Evolutionary conservation across 1,140 invertebrate genomes (phyloP).

Genomic region (Drosophila bocqueti): DNA sequence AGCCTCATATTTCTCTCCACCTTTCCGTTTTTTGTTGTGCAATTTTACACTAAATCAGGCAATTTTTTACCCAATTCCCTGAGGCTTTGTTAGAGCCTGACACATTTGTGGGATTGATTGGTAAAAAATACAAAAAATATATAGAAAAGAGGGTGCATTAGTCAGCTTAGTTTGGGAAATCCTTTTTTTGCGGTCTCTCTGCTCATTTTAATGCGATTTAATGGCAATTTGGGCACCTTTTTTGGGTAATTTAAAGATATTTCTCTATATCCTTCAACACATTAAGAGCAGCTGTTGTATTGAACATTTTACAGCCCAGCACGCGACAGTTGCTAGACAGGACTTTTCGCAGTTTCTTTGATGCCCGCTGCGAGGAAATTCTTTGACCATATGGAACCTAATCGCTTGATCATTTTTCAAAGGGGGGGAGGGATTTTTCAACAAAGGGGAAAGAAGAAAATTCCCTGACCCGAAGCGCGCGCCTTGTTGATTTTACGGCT

Average conservation of each 20-base stretch:
- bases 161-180: constrained; percentile 56
- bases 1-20: constrained; percentile 47
- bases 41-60: constrained; percentile 79
- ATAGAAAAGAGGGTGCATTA: constrained; percentile 35
- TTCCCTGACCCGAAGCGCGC: constrained; percentile 20
- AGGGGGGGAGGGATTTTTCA: background rate
- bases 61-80: constrained; percentile 77
- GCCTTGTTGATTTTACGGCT: constrained; percentile 16
- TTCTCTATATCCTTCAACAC: constrained; percentile 26
- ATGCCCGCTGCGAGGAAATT: constrained; percentile 47
- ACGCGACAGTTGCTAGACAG: constrained; percentile 67
- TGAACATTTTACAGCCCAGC: constrained; percentile 50
- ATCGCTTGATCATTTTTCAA: constrained; percentile 50
- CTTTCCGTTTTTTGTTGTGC: constrained; percentile 31
- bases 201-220: constrained; percentile 71
- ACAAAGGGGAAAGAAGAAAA: background rate
- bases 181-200: constrained; percentile 58
- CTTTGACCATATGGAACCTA: constrained; percentile 48
- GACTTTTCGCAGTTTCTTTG: constrained; percentile 1
- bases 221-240: constrained; percentile 38
- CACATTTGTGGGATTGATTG: constrained; percentile 53
- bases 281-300: constrained; percentile 63
- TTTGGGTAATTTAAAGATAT: constrained; percentile 34
- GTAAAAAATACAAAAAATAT: constrained; percentile 5
- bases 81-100: constrained; percentile 43